Evolutionary conservation across 2,113 vertebrate genomes (phyloP), one percentile per base, ranked within the genome.

Genomic region (Gambusia holbrooki): DNA sequence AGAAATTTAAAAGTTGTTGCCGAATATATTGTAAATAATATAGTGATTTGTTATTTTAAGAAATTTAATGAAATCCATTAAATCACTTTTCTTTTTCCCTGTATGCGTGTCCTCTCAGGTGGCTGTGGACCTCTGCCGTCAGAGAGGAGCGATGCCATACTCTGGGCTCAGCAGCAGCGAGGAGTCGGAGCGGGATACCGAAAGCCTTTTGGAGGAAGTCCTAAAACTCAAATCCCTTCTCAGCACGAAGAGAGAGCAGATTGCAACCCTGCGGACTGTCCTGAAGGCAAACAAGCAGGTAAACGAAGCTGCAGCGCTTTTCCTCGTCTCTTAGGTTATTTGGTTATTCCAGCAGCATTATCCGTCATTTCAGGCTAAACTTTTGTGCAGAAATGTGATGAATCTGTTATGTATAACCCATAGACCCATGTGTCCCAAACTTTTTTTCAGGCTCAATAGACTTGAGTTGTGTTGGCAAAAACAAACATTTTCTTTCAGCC

Each of bases 211-310:
- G 80, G 95, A 96, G 75, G 96, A 96, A 69, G 94, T 96, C 2
- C 84, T 96, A 15, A 96, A 96, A 79, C 94, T 96, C 48, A 96
- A 95, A 85, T 96, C 96, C 27, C 92, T 96, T 71, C 93, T 96
- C 62, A 96, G 95, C 91, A 96, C 96, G 72, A 96, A 96, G 87
- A 91, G 95, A 66, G 96, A 96, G 66, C 96, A 96, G 93, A 96
- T 96, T 2, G 95, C 95, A 29, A 96, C 96, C 0, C 94, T 96
- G 69, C 93, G 96, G 85, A 96, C 95, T n/a, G 95, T 96, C 73
- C 94, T 96, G 27, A 96, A 96, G 87, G 96, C 96, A 54, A 96
- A 95, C 89, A 96, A 96, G 72, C 96, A 96, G 95, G 96, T 96
- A 85, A 29, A 5, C 33, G 61, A n/a, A 14, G 0, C 48, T 28